Base-by-base conservation (phyloP, 1,140 invertebrate species). In the Drosophila elegans region DNA sequence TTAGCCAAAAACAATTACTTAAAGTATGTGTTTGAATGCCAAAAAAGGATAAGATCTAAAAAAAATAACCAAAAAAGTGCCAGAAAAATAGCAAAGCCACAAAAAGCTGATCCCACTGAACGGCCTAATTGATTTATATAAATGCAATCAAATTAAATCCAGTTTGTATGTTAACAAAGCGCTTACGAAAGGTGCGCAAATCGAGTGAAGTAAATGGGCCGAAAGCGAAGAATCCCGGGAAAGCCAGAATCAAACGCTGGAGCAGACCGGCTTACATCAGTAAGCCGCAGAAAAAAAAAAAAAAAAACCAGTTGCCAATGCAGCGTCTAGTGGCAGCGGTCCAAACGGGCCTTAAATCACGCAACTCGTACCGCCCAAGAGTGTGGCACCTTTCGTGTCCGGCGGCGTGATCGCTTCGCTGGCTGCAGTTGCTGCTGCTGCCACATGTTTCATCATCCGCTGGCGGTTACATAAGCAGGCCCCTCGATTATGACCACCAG, bases 311-410 rank as follows among this genome's bases (percentile, higher is more conserved):
- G 64, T 71, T 57, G 64, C 13, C 34, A 16, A 25, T 46, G 52
- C 59, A 39, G 27, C 34, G 25, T 34, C 11, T 39, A 38, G 27
- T 34, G 10, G 16, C 29, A 41, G 42, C 51, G 10, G n/a, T 13
- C 44, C 34, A 46, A 55, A 34, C 48, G 29, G 48, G 48, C 48
- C 48, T 25, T 49, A 63, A 44, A 63, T 63, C 60, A 63, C 41
- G 51, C 60, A 63, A 63, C 32, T 4, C 13, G 32, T 21, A 16
- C 32, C 49, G 79, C 60, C 68, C 74, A 81, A 77, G 60, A 78
- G 80, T 83, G 81, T 69, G 74, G 76, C 75, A 77, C 76, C 81
- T 88, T 74, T 88, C 71, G 76, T 73, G 68, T 80, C 63, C 56
- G 25, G 60, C 61, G 61, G 61, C 54, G 38, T 60, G 36, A 59